Base-by-base conservation (phyloP, 2,797 vertebrate species). In the Threskiornis aethiopicus region DNA sequence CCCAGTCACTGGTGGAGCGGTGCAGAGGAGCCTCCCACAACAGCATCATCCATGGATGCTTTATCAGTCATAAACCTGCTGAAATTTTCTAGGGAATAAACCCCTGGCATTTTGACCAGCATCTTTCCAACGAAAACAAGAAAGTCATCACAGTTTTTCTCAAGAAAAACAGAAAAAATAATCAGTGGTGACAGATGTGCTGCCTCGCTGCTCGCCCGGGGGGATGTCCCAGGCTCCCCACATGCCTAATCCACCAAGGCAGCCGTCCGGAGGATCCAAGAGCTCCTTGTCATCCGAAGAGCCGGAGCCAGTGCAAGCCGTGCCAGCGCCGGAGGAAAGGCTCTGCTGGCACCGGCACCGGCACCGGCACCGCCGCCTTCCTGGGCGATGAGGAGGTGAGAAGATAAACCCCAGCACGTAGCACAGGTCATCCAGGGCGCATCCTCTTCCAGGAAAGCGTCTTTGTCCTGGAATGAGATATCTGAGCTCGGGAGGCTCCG, bases 61-160 rank as follows among this genome's bases (percentile, higher is more conserved):
- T 39, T 17, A 13, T 47, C 3, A 1, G 19, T 31, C 4, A 0
- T 22, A 51, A 89, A 42, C 44, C 31, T 0, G 2, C n/a, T 0
- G 11, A 21, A 2, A 39, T 47, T 31, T 52, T 85, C 66, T 31
- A n/a, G 55, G 67, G 62, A 73, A 72, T 17, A 41, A 57, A 24
- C 22, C 42, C 47, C 21, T 0, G 0, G 37, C 5, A 3, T 12
- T 37, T 28, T 54, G 42, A 16, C 2, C 39, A 2, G 2, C 1
- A 0, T 21, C 49, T 42, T 89, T 59, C 77, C 82, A 39, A 19
- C 0, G 33, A 35, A 82, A 47, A 31, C 77, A 35, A 52, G 66
- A 24, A 71, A 47, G 16, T 21, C 3, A 0, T 31, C 46, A 26
- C 1, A 0, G 8, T 58, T 76, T 35, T 83, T 86, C 62, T 70